Percentiles rank a stretch among this genome's conserved stretches.
These are phyloP conservation scores for Barypeithes pellucidus DNA, from an alignment of 2,888 invertebrate species.

Conservation along the genomic window DNA sequence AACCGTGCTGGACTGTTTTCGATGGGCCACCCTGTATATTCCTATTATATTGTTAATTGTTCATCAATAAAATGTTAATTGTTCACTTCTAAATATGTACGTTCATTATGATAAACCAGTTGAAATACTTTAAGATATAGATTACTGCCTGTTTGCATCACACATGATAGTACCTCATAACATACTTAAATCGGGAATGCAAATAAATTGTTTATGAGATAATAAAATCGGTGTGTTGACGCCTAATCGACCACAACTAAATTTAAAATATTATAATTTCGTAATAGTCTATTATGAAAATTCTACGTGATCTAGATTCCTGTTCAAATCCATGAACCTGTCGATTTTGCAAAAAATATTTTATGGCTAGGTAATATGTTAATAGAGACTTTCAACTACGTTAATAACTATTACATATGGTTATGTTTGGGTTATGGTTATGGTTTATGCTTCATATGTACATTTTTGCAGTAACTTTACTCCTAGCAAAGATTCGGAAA, in stretches of 20 bases:
- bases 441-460: too few species aligned
- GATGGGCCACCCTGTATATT: too few species aligned
- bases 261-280: conserved; percentile 1
- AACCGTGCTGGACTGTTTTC: too few species aligned
- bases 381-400: neutral
- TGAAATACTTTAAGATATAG: too few species aligned
- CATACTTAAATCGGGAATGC: neutral
- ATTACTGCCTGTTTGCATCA: too few species aligned
- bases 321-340: conserved; percentile 8
- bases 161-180: neutral
- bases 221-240: neutral
- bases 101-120: too few species aligned
- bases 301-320: conserved; percentile 14
- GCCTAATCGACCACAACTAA: conserved; percentile 1
- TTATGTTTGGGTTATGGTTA: too few species aligned
- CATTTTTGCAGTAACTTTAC: too few species aligned
- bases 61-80: too few species aligned
- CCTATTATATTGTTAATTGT: too few species aligned
- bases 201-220: neutral
- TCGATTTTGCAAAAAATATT: neutral
- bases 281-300: neutral
- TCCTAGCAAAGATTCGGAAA: too few species aligned
- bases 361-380: neutral
- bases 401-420: neutral
- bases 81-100: too few species aligned